Evolutionary conservation across 2,113 vertebrate genomes (phyloP), one percentile per base, ranked within the genome.

Genomic region (Empidonax alnorum): DNA sequence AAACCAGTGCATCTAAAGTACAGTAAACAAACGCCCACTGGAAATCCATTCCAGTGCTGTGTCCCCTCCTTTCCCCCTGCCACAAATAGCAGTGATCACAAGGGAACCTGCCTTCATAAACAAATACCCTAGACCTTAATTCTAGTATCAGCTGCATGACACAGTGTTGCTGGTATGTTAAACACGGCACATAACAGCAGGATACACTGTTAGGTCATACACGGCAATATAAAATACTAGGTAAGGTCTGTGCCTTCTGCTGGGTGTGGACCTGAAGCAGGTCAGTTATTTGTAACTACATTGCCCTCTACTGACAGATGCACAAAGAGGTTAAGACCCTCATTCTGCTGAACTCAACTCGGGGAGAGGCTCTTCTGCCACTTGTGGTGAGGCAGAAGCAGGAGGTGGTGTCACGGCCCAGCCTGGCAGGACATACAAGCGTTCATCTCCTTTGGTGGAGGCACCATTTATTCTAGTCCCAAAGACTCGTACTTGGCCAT

Each of bases 1-100:
- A 95, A 94, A 93, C 90, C 86, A 84, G 90, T 89, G 80, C 80
- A 95, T 89, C 4, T 2, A 93, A 95, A 96, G 94, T 93, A 95
- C 90, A 95, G 88, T 95, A 96, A 97, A 96, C 93, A 94, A 96
- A 97, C 93, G 77, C 88, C 91, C 92, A 93, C 97, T 97, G 92
- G 92, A 95, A 97, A 84, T 55, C 79, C 95, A 59, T 96, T 92
- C 93, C 92, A 78, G 71, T 3, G 8, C 85, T 61, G 52, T 4
- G 65, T 90, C 73, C 83, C 55, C 65, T 94, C 91, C 91, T 95
- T 90, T 78, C 80, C 65, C 79, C 89, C 28, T 46, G 72, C 89
- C 93, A 89, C 88, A 90, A 94, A 93, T 82, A 96, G 93, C 52
- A 82, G 87, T 3, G 80, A 93, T 85, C 84, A 50, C 93, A 92